A percentile compares a stretch with the other conserved stretches of the same genome.
phyloP scores from a whole-genome alignment of 2,113 vertebrate genomes.

The Deroptyus accipitrinus region DNA sequence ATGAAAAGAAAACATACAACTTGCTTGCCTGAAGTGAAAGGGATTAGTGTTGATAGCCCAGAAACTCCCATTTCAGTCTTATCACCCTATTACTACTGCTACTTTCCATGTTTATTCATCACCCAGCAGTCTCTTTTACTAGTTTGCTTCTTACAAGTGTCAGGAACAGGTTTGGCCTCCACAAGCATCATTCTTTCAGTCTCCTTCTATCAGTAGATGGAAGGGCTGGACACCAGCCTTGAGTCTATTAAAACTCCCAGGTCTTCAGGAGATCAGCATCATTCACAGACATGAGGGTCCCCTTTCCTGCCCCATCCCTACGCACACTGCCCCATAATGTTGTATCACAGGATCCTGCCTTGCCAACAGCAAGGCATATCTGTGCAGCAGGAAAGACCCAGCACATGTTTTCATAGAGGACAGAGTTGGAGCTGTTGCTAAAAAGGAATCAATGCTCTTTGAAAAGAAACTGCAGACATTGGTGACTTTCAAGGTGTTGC shows the following conservation, averaged over 20 bases:
- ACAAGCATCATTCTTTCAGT: not conserved
- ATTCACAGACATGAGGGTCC: rapidly evolving
- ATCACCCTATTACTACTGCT: not conserved
- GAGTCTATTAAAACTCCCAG: too few species aligned
- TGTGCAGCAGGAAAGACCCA: not conserved
- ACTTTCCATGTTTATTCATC: not conserved
- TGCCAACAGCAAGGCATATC: not conserved
- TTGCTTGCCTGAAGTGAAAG: not conserved
- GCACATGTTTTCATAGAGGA: not conserved
- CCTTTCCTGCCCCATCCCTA: too few species aligned
- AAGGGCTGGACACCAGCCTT: not conserved
- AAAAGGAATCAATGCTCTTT: not conserved
- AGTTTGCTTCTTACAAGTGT: not conserved
- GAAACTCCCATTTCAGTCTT: not conserved
- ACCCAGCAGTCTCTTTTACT: not conserved
- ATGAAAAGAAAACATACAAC: not conserved
- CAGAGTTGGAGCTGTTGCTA: not conserved
- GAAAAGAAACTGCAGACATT: not conserved
- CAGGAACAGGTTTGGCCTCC: not conserved
- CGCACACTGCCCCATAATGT: not conserved
- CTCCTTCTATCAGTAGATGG: not conserved
- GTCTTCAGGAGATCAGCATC: not conserved
- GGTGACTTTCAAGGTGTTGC: not conserved
- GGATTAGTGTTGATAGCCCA: not conserved
- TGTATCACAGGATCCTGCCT: not conserved